Evolutionary conservation across 2,888 invertebrate genomes (phyloP), one percentile per base, ranked within the genome.

Genomic region (Lepidocyrtinus sp.): DNA sequence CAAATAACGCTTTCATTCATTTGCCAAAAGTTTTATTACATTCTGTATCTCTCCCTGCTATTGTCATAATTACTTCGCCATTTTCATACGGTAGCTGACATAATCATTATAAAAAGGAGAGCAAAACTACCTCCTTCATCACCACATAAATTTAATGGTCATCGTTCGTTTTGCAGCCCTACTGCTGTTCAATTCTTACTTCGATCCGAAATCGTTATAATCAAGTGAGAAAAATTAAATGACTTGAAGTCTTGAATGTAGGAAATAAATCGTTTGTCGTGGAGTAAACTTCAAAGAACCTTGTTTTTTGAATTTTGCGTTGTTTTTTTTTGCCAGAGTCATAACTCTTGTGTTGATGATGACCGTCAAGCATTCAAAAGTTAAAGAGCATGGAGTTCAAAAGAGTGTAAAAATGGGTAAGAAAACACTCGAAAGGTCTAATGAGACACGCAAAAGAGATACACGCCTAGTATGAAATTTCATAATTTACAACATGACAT

Each of bases 401-500:
- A 59, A 59, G 59, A 12, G 59, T 67, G 50, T 61, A 63, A 75
- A 78, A 73, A 73, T 69, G 75, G 69, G 70, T 46, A 70, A 64
- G 63, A 77, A 70, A 71, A 9, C 59, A 21, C 59, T 59, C 59
- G 22, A 64, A 3, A 61, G 63, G 65, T 63, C 65, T 80, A 75
- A 80, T 80, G 75, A 80, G 75, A 80, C 80, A 80, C 80, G 72
- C 81, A 75, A 22, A 67, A 19, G 62, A 17, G 64, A n/a, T 72
- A 64, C 61, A 45, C 45, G 65, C 71, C 81, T 75, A 72, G 72
- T 75, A 81, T 81, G 71, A 75, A 71, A 75, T 75, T 75, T 81
- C 72, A 71, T 81, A 81, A 81, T 72, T 81, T 81, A 81, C 61
- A 80, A 70, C 70, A 74, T 80, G 55, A 24, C 71, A 81, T 81